phyloP scores from a whole-genome alignment of 2,797 vertebrate genomes.

The Cacajao melanocephalus region DNA sequence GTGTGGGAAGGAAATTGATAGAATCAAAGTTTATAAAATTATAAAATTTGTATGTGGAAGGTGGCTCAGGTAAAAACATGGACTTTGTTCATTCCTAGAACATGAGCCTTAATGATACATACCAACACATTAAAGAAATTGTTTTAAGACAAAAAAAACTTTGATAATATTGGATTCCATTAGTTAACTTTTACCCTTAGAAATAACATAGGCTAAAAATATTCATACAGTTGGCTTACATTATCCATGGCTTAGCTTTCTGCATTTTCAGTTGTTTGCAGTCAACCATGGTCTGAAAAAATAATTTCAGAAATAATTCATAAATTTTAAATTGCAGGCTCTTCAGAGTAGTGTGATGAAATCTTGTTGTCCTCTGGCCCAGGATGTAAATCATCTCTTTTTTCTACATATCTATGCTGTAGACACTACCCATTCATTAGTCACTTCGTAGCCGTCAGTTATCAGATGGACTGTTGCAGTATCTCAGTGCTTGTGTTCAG shows the following conservation, averaged over 20 bases:
- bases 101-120: not conserved
- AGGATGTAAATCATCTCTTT: not conserved
- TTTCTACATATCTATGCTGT: not conserved
- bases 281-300: not conserved
- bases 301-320: not conserved
- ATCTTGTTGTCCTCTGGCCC: not conserved
- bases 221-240: not conserved
- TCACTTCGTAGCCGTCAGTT: not conserved
- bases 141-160: not conserved
- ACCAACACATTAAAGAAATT: not conserved
- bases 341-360: not conserved
- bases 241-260: not conserved
- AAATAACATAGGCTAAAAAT: not conserved
- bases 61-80: not conserved
- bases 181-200: constrained; percentile 35
- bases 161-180: not conserved
- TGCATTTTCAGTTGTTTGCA: not conserved
- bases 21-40: not conserved
- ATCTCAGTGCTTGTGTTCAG: not conserved
- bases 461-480: not conserved
- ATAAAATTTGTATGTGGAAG: not conserved
- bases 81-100: not conserved
- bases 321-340: not conserved
- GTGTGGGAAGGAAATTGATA: not conserved
- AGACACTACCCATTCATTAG: not conserved